Evolutionary conservation across 2,113 vertebrate species (phyloP).

Genomic region (Neodontobutis hainanensis): DNA sequence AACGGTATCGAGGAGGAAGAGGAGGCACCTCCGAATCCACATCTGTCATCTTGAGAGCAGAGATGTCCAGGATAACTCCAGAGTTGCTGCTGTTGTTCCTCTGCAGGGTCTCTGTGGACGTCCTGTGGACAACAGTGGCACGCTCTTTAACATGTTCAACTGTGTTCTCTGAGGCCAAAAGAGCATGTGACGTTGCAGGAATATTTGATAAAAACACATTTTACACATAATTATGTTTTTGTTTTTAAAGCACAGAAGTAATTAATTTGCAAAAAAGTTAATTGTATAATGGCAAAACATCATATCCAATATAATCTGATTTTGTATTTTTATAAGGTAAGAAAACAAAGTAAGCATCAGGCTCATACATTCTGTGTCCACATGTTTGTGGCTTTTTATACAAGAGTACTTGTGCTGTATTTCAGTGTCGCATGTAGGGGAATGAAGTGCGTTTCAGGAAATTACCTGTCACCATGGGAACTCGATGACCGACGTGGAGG

Average conservation of each 20-base stretch:
- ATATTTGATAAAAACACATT: no score
- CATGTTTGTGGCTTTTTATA: no score
- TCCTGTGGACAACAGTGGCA: conserved; percentile 67
- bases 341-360: no score
- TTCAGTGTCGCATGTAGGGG: conserved; percentile 5
- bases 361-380: background rate
- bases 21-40: conserved; percentile 91
- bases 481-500: conserved; percentile 68
- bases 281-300: no score
- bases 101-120: conserved; percentile 75
- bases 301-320: no score
- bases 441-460: conserved; percentile 19
- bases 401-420: background rate
- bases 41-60: conserved; percentile 86
- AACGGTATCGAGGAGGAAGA: conserved; percentile 92
- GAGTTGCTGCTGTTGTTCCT: conserved; percentile 81
- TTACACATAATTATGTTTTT: no score
- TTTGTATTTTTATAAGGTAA: no score
- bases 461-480: conserved; percentile 80
- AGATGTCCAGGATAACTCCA: conserved; percentile 85
- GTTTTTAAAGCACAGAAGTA: no score
- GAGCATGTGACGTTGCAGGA: background rate
- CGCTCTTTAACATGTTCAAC: conserved; percentile 3
- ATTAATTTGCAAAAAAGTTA: no score
- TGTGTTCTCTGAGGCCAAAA: background rate